Evolutionary conservation across 2,113 vertebrate genomes (phyloP), one percentile per base, ranked within the genome.

Genomic region (Sphaerodactylus townsendi): DNA sequence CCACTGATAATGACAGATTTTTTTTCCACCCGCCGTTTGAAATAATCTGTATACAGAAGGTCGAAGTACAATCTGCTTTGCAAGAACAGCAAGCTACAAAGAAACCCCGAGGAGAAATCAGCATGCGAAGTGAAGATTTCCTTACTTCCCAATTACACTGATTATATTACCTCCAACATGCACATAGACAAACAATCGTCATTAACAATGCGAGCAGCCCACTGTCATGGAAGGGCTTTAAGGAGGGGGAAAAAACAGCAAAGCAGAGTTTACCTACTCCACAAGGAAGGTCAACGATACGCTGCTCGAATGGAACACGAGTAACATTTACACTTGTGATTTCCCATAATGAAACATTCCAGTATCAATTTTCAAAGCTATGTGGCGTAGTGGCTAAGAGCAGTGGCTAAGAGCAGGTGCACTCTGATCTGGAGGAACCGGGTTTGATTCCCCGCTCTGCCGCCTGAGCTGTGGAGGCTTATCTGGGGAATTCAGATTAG

Each of bases 141-240:
- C 74, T 82, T 77, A 71, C 74, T 77, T 77, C 74, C 66, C 46
- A 79, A 62, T 72, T 85, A 79, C 39, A 48, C 50, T 48, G 53
- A 79, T 85, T 78, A 85, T 62, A 37, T 79, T 64, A 48, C 28
- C 9, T 71, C 66, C 46, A 71, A 82, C 25, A 72, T 70, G 5
- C 25, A 84, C 50, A 71, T 50, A 81, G 21, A 77, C 79, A 82
- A 86, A 82, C 64, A 39, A 82, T 64, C 25, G 50, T 82, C 73
- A 86, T 82, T 86, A 82, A 77, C 39, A 82, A 77, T 82, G 41
- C 74, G 64, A 77, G 68, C 8, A 77, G 35, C n/a, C 64, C 66
- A 41, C 15, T 62, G 33, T 56, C 77, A 68, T 62, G 65, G 66
- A 82, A 39, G 2, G 17, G 69, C 44, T 46, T n/a, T 21, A 69